Percentiles rank a stretch among this genome's conserved stretches.
These are phyloP conservation scores for Agrochola lota DNA, from an alignment of 2,888 invertebrate species.

Conservation along the genomic window DNA sequence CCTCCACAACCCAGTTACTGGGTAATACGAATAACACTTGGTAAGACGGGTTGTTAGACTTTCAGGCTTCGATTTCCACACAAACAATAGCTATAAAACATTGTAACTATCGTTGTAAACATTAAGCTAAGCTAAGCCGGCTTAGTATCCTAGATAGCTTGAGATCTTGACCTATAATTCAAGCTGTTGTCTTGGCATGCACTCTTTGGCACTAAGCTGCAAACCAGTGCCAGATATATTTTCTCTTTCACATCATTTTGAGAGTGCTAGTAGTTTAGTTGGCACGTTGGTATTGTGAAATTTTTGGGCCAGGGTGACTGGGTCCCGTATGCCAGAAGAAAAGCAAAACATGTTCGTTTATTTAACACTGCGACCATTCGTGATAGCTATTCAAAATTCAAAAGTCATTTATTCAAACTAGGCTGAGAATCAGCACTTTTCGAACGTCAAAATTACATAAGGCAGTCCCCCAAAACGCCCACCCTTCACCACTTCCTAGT, in stretches of 20 bases:
- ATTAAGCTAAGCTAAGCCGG: slow-evolving; percentile 3
- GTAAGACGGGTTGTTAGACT: too few relatives aligned
- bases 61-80: neutral
- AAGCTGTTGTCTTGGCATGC: slow-evolving; percentile 48
- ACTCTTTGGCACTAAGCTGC: slow-evolving; percentile 25
- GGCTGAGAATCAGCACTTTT: too few relatives aligned
- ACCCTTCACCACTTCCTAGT: too few relatives aligned
- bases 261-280: neutral
- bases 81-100: neutral
- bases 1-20: too few relatives aligned
- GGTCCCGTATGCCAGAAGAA: neutral
- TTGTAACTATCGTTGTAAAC: slow-evolving; percentile 8
- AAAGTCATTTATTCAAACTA: too few relatives aligned
- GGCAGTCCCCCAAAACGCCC: too few relatives aligned
- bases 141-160: slow-evolving; percentile 21
- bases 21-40: too few relatives aligned
- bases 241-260: slow-evolving; percentile 6
- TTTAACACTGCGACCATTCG: neutral
- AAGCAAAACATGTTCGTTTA: neutral
- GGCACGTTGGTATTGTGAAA: neutral
- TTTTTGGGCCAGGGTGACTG: too few relatives aligned
- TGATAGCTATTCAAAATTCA: too few relatives aligned
- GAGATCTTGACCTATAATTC: slow-evolving; percentile 50
- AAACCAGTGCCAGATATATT: neutral
- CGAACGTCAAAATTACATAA: too few relatives aligned